phyloP scores from a whole-genome alignment of 2,888 invertebrate genomes.

The Drosophila aldrichi region DNA sequence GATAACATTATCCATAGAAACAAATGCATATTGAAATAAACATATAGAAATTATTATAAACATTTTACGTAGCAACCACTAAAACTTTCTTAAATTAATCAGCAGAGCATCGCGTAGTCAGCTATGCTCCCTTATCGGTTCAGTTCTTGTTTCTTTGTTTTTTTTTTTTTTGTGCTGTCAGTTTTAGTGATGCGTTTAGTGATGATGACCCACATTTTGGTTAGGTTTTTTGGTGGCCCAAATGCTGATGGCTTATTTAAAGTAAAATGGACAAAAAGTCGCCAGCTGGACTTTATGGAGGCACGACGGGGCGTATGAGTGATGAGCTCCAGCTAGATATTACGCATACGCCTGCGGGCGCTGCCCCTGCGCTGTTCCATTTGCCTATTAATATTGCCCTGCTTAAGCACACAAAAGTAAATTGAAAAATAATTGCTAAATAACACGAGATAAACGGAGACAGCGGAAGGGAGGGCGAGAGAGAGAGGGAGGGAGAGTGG shows the following conservation, averaged over 20 bases:
- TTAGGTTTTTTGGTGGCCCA: constrained; percentile 18
- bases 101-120: neutral
- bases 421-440: constrained; percentile 74
- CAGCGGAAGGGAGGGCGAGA: neutral
- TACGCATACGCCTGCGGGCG: constrained; percentile 41
- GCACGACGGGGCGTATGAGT: constrained; percentile 39
- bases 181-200: constrained; percentile 19
- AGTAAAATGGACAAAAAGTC: constrained; percentile 23
- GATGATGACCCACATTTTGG: constrained; percentile 61
- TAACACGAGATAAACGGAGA: constrained; percentile 30
- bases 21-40: too few species aligned
- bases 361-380: constrained; percentile 8
- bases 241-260: constrained; percentile 46
- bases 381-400: constrained; percentile 40
- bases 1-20: too few species aligned
- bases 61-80: too few species aligned
- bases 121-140: neutral
- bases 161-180: constrained; percentile 16
- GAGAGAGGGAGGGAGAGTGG: neutral
- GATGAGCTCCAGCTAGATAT: constrained; percentile 37
- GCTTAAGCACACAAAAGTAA: constrained; percentile 53
- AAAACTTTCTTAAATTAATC: too few species aligned
- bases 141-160: neutral
- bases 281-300: neutral
- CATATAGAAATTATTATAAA: too few species aligned